Evolutionary conservation across 2,797 vertebrate species (phyloP).

Genomic region (Periparus ater): DNA sequence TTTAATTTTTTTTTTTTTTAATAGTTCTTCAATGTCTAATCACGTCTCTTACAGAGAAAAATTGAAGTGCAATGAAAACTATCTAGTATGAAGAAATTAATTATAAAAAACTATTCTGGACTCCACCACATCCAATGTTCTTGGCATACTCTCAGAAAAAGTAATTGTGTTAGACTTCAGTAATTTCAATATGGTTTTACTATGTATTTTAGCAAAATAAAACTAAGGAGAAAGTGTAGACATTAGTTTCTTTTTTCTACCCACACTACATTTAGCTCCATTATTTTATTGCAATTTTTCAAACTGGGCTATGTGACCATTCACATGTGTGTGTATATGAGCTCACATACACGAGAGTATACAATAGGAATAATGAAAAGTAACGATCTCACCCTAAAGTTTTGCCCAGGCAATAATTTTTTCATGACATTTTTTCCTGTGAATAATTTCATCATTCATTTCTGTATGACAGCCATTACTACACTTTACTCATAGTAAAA

Average conservation of each 20-base stretch:
- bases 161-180: neutral
- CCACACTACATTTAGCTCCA: neutral
- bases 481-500: neutral
- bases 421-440: neutral
- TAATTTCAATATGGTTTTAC: neutral
- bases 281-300: neutral
- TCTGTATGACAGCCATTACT: neutral
- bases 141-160: neutral
- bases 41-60: neutral
- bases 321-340: fast-evolving
- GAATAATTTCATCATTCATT: neutral
- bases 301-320: neutral
- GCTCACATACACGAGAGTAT: neutral
- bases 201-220: neutral
- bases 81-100: neutral
- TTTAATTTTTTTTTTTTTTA: neutral
- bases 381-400: neutral
- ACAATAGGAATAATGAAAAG: neutral
- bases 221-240: neutral
- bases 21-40: neutral
- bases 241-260: neutral
- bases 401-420: neutral
- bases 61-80: neutral
- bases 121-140: neutral
- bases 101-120: neutral